Conservation (phyloP, 53 echinoderm and acorn worm genomes). For the Mesocentrotus franciscanus region DNA sequence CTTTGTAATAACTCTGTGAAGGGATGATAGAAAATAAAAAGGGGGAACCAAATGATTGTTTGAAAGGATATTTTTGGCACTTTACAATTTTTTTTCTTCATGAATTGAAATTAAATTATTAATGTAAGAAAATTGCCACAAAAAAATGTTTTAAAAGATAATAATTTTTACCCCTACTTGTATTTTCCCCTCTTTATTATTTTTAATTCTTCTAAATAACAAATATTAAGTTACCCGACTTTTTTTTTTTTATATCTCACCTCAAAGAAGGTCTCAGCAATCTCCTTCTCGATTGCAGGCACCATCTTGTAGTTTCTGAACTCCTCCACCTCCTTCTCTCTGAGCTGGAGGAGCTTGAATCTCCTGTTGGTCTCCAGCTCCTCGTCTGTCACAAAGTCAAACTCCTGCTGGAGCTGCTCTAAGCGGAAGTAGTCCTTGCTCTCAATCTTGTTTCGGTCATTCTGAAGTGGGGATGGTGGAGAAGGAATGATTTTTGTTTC, state of each 20-base stretch:
- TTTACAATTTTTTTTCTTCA: too few relatives aligned
- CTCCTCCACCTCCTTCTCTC: constrained; percentile 90
- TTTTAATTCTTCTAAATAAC: too few relatives aligned
- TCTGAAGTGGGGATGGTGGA: constrained; percentile 45
- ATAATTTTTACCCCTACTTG: too few relatives aligned
- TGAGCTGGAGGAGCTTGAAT: constrained; percentile 79
- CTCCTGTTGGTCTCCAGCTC: constrained; percentile 81
- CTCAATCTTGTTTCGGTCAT: constrained; percentile 68
- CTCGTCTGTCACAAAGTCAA: constrained; percentile 89
- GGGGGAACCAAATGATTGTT: too few relatives aligned
- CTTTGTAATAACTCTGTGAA: too few relatives aligned
- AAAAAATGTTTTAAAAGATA: too few relatives aligned
- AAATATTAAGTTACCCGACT: too few relatives aligned
- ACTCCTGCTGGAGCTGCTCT: constrained; percentile 96
- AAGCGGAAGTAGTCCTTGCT: constrained; percentile 87
- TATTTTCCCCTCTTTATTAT: too few relatives aligned
- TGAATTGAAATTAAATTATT: too few relatives aligned
- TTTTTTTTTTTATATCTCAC: constrained; percentile 69
- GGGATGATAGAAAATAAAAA: too few relatives aligned
- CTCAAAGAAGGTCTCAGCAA: constrained; percentile 78
- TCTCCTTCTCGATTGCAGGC: constrained; percentile 87
- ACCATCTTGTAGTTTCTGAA: constrained; percentile 90
- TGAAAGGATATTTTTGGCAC: too few relatives aligned
- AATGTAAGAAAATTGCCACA: too few relatives aligned
- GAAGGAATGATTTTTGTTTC: background rate